A percentile compares a stretch with the other conserved stretches of the same genome.
phyloP scores from a whole-genome alignment of 1,140 invertebrate genomes.

The Drosophila repleta region DNA sequence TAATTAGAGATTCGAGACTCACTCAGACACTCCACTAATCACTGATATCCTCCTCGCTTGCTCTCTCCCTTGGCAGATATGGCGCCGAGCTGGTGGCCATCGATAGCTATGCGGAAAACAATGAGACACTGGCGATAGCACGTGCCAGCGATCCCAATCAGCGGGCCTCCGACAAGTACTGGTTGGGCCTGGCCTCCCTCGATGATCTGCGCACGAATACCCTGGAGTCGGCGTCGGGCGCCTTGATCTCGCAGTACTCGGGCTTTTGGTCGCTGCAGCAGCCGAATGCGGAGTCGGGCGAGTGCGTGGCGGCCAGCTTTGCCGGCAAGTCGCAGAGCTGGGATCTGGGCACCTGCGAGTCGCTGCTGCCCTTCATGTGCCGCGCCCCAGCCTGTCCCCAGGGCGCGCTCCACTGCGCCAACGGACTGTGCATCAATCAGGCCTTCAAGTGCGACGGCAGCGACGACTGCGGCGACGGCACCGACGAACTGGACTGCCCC shows the following conservation, averaged over 20 bases:
- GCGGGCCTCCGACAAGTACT: conserved; percentile 88
- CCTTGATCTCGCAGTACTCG: conserved; percentile 95
- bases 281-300: conserved; percentile 92
- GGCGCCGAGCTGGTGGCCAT: conserved; percentile 96
- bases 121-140: conserved; percentile 93
- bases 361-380: conserved; percentile 97
- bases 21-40: conserved; percentile 19
- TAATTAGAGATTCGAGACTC: conserved; percentile 1
- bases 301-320: conserved; percentile 93
- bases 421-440: conserved; percentile 95
- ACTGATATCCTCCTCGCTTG: conserved; percentile 33
- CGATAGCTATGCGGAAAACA: conserved; percentile 95
- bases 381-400: conserved; percentile 94
- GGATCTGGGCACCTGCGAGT: conserved; percentile 96
- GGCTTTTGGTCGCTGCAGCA: conserved; percentile 95
- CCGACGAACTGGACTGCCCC: conserved; percentile 96
- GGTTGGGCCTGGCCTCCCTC: conserved; percentile 94
- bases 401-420: conserved; percentile 96
- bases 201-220: conserved; percentile 97
- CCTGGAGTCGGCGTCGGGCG: conserved; percentile 95
- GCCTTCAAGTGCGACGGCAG: conserved; percentile 96
- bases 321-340: conserved; percentile 93
- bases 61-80: conserved; percentile 87
- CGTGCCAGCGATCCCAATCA: conserved; percentile 85
- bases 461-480: conserved; percentile 96